Evolutionary conservation across 1,140 invertebrate genomes (phyloP).

Genomic region (Phocides pigmalion): DNA sequence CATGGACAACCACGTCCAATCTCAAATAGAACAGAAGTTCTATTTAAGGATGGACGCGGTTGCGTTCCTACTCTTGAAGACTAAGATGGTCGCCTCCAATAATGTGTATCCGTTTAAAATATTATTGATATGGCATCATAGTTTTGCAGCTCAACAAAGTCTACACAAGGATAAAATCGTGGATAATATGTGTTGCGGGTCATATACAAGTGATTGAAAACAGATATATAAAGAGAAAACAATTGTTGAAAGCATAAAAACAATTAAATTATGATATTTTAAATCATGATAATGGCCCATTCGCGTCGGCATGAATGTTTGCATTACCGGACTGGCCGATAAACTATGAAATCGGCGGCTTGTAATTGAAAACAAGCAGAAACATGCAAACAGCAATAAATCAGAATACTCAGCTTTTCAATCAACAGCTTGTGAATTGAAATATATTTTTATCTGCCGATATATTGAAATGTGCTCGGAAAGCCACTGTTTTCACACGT

Average conservation of each 20-base stretch:
- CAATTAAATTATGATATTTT: conserved; percentile 17
- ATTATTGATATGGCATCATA: too few species aligned
- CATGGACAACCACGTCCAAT: too few species aligned
- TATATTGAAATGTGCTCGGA: conserved; percentile 16
- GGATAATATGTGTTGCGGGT: too few species aligned
- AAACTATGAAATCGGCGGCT: conserved; percentile 27
- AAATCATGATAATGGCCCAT: conserved; percentile 21
- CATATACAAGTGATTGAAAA: background rate
- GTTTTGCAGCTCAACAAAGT: background rate
- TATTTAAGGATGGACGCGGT: too few species aligned
- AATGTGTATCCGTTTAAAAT: too few species aligned
- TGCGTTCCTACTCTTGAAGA: too few species aligned
- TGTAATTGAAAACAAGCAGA: conserved; percentile 33
- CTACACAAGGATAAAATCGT: background rate
- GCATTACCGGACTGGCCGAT: conserved; percentile 15
- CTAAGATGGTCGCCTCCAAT: too few species aligned
- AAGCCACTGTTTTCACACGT: conserved; percentile 6
- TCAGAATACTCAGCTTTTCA: conserved; percentile 28
- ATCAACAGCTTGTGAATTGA: conserved; percentile 26
- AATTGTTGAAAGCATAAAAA: background rate
- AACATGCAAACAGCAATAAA: conserved; percentile 28
- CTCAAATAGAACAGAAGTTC: too few species aligned
- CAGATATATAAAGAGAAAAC: background rate
- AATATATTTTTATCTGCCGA: conserved; percentile 27
- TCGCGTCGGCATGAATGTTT: conserved; percentile 12